phyloP scores from a whole-genome alignment of 2,113 vertebrate genomes.

The Epinephelus fuscoguttatus region DNA sequence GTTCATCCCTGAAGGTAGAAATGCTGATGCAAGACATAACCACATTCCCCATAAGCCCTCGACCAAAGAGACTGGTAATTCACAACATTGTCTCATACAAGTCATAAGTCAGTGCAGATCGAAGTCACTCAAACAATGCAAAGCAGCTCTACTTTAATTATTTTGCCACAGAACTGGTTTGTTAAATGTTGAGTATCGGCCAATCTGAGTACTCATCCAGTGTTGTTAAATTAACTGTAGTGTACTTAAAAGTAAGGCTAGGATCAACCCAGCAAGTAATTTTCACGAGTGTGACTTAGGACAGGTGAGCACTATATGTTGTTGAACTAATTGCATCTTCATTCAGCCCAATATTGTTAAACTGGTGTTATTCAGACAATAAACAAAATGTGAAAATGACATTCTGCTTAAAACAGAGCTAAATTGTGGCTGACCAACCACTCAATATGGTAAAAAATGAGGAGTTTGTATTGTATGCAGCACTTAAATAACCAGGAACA shows the following conservation, averaged over 20 bases:
- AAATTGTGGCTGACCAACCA: not conserved
- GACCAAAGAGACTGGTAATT: not conserved
- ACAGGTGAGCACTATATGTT: not conserved
- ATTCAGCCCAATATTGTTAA: not conserved
- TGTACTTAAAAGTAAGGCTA: not conserved
- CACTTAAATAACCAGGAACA: not conserved
- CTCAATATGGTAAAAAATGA: not conserved
- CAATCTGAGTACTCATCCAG: not conserved
- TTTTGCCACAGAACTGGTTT: not conserved
- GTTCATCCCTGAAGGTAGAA: slow-evolving; percentile 5
- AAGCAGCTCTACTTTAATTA: not conserved
- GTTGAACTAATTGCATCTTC: not conserved
- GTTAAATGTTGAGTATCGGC: not conserved
- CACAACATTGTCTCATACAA: not conserved
- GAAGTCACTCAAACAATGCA: slow-evolving; percentile 3
- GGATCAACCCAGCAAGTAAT: not conserved
- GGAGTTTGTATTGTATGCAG: too few species aligned
- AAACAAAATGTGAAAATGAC: too few species aligned
- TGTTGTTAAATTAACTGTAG: not conserved
- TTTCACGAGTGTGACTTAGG: too few species aligned
- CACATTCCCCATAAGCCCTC: not conserved
- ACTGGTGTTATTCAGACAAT: not conserved
- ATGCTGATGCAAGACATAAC: too few species aligned
- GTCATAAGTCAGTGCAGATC: not conserved
- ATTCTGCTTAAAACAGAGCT: not conserved